Conservation (phyloP, 1,140 invertebrate species). For the Himalopsyche phryganea region DNA sequence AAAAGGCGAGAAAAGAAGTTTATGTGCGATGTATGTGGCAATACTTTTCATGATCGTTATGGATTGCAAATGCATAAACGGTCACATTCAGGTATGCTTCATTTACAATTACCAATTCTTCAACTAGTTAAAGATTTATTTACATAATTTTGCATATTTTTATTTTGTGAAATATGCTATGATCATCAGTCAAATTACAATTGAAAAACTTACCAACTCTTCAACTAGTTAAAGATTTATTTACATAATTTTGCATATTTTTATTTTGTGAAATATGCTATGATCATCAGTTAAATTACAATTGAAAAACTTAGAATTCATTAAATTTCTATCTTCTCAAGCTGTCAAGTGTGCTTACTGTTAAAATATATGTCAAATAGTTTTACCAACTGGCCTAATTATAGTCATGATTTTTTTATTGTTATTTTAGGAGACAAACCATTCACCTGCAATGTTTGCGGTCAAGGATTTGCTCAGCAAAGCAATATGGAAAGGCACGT, state of each 20-base stretch:
- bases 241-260: neutral
- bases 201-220: neutral
- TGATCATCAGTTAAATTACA: neutral
- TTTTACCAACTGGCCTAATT: neutral
- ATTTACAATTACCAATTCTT: neutral
- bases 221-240: neutral
- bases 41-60: conserved; percentile 23
- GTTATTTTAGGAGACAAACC: conserved; percentile 18
- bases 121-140: neutral
- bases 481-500: conserved; percentile 28
- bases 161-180: neutral
- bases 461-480: conserved; percentile 21
- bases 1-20: conserved; percentile 10
- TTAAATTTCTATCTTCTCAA: neutral
- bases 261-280: neutral
- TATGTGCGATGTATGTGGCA: conserved; percentile 23
- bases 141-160: neutral
- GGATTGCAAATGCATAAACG: conserved; percentile 19
- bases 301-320: neutral
- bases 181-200: neutral
- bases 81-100: conserved; percentile 13
- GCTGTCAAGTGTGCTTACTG: neutral
- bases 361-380: neutral
- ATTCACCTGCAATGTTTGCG: conserved; percentile 20
- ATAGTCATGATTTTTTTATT: neutral